Percentiles rank a stretch among this genome's conserved stretches.
Conservation (phyloP, 2,797 vertebrate species). For the Gobio occitaniae region DNA sequence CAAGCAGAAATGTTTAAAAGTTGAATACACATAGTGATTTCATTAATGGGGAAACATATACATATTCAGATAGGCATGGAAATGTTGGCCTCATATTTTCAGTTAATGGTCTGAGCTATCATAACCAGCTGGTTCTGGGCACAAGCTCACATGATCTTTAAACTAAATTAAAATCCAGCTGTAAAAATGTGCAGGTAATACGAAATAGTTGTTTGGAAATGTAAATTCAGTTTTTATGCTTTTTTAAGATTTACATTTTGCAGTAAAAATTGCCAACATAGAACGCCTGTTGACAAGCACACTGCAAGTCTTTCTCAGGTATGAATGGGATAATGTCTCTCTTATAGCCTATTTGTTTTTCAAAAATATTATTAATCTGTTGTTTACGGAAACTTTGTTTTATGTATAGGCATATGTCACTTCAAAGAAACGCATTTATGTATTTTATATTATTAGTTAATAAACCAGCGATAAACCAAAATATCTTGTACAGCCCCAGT, state of each 20-base stretch:
- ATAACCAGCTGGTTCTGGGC: slow-evolving; percentile 15
- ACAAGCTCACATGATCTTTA: slow-evolving; percentile 22
- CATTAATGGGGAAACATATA: slow-evolving; percentile 22
- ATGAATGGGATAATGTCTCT: not conserved
- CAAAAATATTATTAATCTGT: not conserved
- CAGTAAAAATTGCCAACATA: not conserved
- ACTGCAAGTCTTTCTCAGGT: not conserved
- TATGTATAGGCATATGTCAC: not conserved
- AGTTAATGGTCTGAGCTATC: slow-evolving; percentile 14
- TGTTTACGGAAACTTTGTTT: not conserved
- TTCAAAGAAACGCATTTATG: not conserved
- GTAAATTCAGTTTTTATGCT: not conserved
- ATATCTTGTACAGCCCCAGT: not conserved
- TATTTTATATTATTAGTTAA: not conserved
- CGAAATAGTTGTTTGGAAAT: slow-evolving; percentile 34
- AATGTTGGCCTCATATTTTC: slow-evolving; percentile 27
- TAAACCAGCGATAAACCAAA: not conserved
- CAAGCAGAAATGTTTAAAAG: not conserved
- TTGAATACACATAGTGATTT: slow-evolving; percentile 7
- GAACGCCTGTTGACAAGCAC: not conserved
- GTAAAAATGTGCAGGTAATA: slow-evolving; percentile 22
- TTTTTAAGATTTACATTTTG: slow-evolving; percentile 10
- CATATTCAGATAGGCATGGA: not conserved
- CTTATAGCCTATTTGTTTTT: not conserved
- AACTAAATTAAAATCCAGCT: slow-evolving; percentile 11